Conservation (phyloP, 2,113 vertebrate genomes). For the Malaclemys terrapin region DNA sequence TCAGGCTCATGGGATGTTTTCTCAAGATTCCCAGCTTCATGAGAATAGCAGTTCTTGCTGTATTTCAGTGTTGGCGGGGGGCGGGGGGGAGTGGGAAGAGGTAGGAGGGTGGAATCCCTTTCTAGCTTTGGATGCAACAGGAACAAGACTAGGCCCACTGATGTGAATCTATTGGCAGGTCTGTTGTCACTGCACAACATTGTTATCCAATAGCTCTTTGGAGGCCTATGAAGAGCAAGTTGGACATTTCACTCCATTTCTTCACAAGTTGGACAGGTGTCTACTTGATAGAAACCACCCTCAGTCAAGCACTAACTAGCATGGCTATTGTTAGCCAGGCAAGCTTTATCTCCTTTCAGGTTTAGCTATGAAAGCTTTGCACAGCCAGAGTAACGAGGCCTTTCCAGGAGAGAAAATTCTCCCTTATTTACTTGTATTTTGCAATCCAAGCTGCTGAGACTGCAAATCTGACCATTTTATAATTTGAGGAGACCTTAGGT, state of each 20-base stretch:
- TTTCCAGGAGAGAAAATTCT: conserved; percentile 38
- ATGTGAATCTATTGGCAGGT: background rate
- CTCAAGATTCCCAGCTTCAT: background rate
- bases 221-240: background rate
- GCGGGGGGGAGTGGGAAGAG: no score
- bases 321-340: background rate
- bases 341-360: background rate
- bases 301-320: background rate
- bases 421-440: conserved; percentile 23
- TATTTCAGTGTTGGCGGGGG: background rate
- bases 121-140: background rate
- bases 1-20: background rate
- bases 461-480: conserved; percentile 35
- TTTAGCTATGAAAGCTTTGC: background rate
- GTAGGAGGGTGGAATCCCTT: background rate
- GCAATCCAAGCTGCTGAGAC: conserved; percentile 49
- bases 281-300: background rate
- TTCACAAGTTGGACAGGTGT: background rate
- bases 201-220: background rate
- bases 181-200: background rate
- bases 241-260: background rate
- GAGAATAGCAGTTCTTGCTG: background rate
- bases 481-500: conserved; percentile 51
- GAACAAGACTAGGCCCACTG: background rate
- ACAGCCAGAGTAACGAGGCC: background rate